phyloP scores from a whole-genome alignment of 2,797 vertebrate species.

The Gymnodraco acuticeps region DNA sequence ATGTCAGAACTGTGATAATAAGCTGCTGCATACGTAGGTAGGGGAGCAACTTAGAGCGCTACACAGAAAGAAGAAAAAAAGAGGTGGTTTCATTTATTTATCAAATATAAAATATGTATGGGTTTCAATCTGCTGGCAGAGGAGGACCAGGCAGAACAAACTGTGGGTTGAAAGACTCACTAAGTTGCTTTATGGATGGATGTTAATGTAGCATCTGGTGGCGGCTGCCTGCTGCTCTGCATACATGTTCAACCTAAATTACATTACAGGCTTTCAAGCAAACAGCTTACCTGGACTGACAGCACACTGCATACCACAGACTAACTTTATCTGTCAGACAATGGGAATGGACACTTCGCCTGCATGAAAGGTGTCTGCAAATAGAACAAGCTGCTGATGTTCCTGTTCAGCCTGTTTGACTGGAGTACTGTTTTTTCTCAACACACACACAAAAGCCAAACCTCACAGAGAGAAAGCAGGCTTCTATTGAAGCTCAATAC shows the following conservation, averaged over 20 bases:
- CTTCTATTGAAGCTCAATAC: not conserved
- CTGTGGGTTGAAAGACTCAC: constrained; percentile 68
- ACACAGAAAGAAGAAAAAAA: constrained; percentile 76
- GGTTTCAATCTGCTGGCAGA: constrained; percentile 78
- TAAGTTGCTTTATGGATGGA: constrained; percentile 73
- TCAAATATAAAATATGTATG: constrained; percentile 83
- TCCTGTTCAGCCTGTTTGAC: constrained; percentile 68
- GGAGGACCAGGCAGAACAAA: constrained; percentile 72
- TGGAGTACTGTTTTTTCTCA: constrained; percentile 26
- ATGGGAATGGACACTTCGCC: constrained; percentile 32
- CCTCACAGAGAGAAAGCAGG: constrained; percentile 11
- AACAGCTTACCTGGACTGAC: constrained; percentile 51
- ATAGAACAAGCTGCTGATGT: constrained; percentile 39
- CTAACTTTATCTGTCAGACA: constrained; percentile 30
- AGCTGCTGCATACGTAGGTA: constrained; percentile 60
- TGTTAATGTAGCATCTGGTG: constrained; percentile 67
- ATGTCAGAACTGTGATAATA: constrained; percentile 54
- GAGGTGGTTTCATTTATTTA: constrained; percentile 85
- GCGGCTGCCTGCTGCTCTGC: constrained; percentile 66
- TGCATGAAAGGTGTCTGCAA: constrained; percentile 33
- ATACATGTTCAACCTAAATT: constrained; percentile 67
- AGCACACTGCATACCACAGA: constrained; percentile 39
- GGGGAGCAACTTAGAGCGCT: constrained; percentile 51
- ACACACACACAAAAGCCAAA: constrained; percentile 39
- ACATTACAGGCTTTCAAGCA: constrained; percentile 62